These are phyloP conservation scores for Nomada goodeniana DNA, from an alignment of 2,888 invertebrate genomes.

Conservation along the genomic window DNA sequence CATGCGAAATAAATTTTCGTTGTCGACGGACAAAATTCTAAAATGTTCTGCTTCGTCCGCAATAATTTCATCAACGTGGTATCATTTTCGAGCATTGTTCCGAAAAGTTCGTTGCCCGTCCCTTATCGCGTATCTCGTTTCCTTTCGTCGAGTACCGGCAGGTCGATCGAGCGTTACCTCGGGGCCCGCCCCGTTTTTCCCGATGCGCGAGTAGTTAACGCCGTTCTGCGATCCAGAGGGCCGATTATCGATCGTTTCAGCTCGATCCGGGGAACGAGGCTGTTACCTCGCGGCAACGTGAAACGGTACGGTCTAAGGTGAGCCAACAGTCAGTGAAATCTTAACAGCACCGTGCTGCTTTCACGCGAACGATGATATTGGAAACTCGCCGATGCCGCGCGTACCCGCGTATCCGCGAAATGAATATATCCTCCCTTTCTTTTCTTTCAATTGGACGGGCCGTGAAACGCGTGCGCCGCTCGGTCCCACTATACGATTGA, in stretches of 20 bases:
- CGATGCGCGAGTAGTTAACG: neutral
- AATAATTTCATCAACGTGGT: no score
- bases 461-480: neutral
- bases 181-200: conserved; percentile 11
- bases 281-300: conserved; percentile 16
- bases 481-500: neutral
- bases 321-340: conserved; percentile 42
- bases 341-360: conserved; percentile 28
- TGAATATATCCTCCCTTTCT: neutral
- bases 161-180: no score
- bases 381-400: conserved; percentile 7
- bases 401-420: neutral
- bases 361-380: conserved; percentile 27
- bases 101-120: no score
- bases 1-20: no score
- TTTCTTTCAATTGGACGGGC: neutral
- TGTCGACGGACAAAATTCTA: no score
- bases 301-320: conserved; percentile 26
- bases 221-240: conserved; percentile 37
- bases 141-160: neutral
- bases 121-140: neutral
- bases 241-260: conserved; percentile 58
- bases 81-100: no score
- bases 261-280: conserved; percentile 25
- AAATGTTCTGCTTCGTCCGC: no score